Evolutionary conservation across 1,140 invertebrate genomes (phyloP), one percentile per base, ranked within the genome.

Genomic region (Cephus cinctus): DNA sequence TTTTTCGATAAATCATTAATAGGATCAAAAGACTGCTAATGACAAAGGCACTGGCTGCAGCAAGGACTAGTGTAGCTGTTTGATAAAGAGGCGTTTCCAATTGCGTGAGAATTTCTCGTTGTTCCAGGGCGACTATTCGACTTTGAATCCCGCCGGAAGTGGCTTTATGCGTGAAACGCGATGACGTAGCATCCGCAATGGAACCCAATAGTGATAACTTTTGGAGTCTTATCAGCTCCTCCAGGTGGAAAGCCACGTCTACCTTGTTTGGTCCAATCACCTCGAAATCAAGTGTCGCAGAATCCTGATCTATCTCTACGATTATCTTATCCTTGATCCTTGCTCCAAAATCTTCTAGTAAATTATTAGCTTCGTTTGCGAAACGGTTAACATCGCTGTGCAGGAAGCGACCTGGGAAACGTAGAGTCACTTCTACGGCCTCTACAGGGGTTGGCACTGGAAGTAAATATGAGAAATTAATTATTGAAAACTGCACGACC

Each of bases 1-100:
- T 82, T 56, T 79, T 78, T 27, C 80, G 78, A 66, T 88, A 87
- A 9, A 88, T 73, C 69, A 87, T 82, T 6, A 87, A 73, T 3
- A 88, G 69, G 11, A 88, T 80, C 8, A 84, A 79, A 12, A 89
- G 69, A 30, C 85, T 83, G 61, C 83, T 85, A 52, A 88, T 86
- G 40, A 88, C 78, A 59, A 88, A 87, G 8, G 85, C 85, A 19
- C 85, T 86, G 2, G 83, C 82, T 0, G 84, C 83, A 3, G 82
- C 85, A 16, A 88, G 71, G 3, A 87, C 83, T 41, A 88, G 81
- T 3, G 86, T 78, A 11, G 85, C 83, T 1, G 85, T 87, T 58
- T 87, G 84, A 66, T 87, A 87, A 23, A 84, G 80, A 4, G 84
- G 83, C 15, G 83, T 78, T 77, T 85, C 41, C 75, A 85, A 63